Conservation (phyloP, 2,888 invertebrate genomes). For the Flexamia atlantica region DNA sequence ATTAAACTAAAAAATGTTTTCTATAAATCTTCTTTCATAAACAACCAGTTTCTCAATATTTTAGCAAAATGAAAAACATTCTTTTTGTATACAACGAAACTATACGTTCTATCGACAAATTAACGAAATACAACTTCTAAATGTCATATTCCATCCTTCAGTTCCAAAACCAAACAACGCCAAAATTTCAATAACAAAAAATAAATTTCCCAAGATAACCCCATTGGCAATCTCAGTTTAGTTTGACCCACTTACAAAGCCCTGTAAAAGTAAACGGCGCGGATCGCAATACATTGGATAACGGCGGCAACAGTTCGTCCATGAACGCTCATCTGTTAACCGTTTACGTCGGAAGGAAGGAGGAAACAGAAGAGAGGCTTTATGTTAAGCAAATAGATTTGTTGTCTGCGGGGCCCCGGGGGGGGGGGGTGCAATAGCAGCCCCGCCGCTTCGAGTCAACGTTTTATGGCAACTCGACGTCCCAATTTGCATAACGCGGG, state of each 20-base stretch:
- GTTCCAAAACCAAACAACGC: too few relatives aligned
- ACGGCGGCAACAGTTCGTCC: constrained; percentile 36
- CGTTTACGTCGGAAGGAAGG: constrained; percentile 49
- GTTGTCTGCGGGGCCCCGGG: constrained; percentile 14
- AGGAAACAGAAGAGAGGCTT: constrained; percentile 54
- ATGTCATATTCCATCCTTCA: too few relatives aligned
- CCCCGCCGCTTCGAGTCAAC: constrained; percentile 65
- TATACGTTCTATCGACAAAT: too few relatives aligned
- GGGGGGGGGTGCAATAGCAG: constrained; percentile 63
- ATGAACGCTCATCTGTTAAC: constrained; percentile 52
- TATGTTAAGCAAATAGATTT: constrained; percentile 58
- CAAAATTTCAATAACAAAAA: too few relatives aligned
- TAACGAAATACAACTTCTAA: too few relatives aligned
- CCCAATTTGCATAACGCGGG: constrained; percentile 64
- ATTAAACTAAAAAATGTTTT: too few relatives aligned
- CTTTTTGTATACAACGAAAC: too few relatives aligned
- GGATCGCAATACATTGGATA: neutral
- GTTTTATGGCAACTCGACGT: constrained; percentile 64
- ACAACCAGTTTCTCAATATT: too few relatives aligned
- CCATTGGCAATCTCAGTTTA: too few relatives aligned
- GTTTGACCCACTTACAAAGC: constrained; percentile 11
- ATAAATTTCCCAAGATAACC: too few relatives aligned
- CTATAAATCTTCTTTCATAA: too few relatives aligned
- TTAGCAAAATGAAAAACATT: too few relatives aligned
- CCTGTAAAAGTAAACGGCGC: neutral